These are phyloP conservation scores for Tragelaphus imberbis DNA, from an alignment of 2,113 vertebrate genomes.

Conservation along the genomic window DNA sequence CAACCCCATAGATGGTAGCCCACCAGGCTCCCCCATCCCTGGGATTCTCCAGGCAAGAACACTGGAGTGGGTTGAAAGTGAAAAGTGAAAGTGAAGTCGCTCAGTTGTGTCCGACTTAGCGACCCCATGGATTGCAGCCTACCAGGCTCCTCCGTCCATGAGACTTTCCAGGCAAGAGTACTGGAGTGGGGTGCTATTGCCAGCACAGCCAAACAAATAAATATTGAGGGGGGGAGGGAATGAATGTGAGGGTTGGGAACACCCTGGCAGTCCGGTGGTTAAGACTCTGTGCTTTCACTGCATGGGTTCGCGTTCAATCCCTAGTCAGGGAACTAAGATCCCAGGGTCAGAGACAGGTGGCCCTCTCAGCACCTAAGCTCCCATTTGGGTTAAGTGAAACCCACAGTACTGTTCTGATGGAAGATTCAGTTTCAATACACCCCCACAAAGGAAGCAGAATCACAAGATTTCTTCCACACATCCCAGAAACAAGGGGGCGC, in stretches of 20 bases:
- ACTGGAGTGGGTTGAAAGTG: too few species aligned
- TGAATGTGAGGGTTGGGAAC: not conserved
- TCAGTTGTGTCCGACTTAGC: too few species aligned
- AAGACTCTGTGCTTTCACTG: not conserved
- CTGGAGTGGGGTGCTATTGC: too few species aligned
- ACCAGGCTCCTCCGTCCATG: too few species aligned
- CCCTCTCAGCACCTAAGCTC: not conserved
- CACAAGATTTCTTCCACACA: not conserved
- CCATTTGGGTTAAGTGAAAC: not conserved
- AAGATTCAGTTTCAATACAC: not conserved
- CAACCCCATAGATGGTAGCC: too few species aligned
- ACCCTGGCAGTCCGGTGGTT: not conserved
- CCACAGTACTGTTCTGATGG: not conserved
- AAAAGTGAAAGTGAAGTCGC: too few species aligned
- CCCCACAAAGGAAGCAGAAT: not conserved
- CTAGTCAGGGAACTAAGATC: not conserved
- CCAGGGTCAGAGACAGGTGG: not conserved
- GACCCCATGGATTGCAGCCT: too few species aligned
- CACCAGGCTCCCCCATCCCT: too few species aligned
- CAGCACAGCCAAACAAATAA: not conserved
- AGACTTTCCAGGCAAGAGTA: too few species aligned
- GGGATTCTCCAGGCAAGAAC: too few species aligned
- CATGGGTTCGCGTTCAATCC: not conserved
- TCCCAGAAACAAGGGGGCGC: not conserved
- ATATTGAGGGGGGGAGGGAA: rapidly evolving